Evolutionary conservation across 2,113 vertebrate species (phyloP), one percentile per base, ranked within the genome.

Genomic region (Eulemur macaco): DNA sequence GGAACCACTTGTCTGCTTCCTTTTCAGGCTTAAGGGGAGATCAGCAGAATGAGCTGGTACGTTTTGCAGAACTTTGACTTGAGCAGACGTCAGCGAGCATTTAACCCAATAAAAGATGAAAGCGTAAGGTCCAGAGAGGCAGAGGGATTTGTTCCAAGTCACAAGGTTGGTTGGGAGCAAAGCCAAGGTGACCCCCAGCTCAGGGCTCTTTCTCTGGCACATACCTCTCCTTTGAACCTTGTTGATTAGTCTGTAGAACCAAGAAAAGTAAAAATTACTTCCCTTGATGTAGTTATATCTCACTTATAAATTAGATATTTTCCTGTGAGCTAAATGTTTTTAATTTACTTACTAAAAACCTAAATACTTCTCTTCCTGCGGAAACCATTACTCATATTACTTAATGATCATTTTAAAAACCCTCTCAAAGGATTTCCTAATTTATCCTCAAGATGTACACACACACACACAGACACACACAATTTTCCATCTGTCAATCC

Each of bases 291-390:
- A 50, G 21, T 45, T 86, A 39, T 54, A 64, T 3, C 23, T 95
- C 58, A 47, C 39, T 63, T 77, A 68, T 52, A 86, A 91, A 89
- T 71, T 71, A 80, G 18, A 3, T 47, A 23, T 81, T 93, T 95
- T 76, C 64, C 66, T 74, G 15, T 39, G 31, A 64, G 39, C 88
- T 93, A 90, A 85, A 88, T 50, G 47, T 25, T 37, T 96, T 31
- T n/a, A 86, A 47, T 94, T 74, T 94, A 90, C 52, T 84, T 81
- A 73, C 95, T 86, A 93, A 93, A 69, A 60, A n/a, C 45, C 34
- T 76, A 86, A 83, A 47, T 60, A 52, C 21, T 64, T 94, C n/a
- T 86, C 52, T 91, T 90, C 76, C 71, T 69, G 25, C 2, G 52
- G 27, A 82, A 89, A 11, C 42, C 8, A 88, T 93, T 91, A 64